phyloP scores from a whole-genome alignment of 2,888 invertebrate species.

The Drosophila incognita region DNA sequence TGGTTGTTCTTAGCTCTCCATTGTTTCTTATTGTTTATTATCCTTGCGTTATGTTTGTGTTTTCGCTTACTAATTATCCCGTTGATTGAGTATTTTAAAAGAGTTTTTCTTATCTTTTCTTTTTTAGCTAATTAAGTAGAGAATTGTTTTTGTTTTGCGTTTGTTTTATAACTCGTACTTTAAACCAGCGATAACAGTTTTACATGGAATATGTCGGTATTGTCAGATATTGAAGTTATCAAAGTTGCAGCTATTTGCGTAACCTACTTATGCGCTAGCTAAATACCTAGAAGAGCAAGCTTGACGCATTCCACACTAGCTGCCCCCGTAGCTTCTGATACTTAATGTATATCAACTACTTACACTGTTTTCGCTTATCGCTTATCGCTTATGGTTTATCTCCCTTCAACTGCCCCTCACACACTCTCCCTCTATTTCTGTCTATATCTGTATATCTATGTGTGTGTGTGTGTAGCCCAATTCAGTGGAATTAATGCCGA shows the following conservation, averaged over 20 bases:
- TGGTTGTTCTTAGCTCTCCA: not conserved
- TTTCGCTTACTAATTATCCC: not conserved
- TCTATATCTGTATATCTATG: not conserved
- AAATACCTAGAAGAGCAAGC: not conserved
- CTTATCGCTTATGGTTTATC: slow-evolving; percentile 24
- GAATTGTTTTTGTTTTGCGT: not conserved
- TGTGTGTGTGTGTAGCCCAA: not conserved
- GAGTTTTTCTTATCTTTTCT: not conserved
- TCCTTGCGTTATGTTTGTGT: not conserved
- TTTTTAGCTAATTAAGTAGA: not conserved
- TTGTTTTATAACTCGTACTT: not conserved
- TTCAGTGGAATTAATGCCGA: slow-evolving; percentile 18
- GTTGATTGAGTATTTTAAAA: not conserved
- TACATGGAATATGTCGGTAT: not conserved
- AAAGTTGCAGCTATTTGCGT: too few relatives aligned
- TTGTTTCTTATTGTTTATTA: not conserved
- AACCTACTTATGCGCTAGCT: not conserved
- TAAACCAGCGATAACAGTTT: not conserved
- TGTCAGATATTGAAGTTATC: not conserved
- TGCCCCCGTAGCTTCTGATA: not conserved
- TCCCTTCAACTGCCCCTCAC: not conserved
- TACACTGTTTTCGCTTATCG: slow-evolving; percentile 16
- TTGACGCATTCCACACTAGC: not conserved
- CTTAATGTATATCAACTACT: not conserved
- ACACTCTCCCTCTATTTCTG: not conserved